Base-by-base conservation (phyloP, 1,140 invertebrate genomes). In the Stegodyphus dumicola region DNA sequence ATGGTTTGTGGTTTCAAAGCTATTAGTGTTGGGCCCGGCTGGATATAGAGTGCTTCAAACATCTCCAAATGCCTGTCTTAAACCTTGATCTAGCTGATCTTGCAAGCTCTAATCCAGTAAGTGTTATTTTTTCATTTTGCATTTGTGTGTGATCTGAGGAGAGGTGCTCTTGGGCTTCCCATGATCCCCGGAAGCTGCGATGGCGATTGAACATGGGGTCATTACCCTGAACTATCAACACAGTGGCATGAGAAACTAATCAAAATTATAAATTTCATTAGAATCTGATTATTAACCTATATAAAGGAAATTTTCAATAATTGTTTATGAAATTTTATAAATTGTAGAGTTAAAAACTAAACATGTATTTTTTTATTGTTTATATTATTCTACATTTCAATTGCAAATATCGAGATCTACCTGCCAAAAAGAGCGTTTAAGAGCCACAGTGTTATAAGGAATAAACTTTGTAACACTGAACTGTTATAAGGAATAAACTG, bases 221-320 rank as follows among this genome's bases (percentile, higher is more conserved):
- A 83, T 83, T 83, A 83, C 70, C 80, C 80, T 64, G 60, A n/a
- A 33, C 60, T 83, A 71, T 83, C 80, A 83, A 83, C 80, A 83
- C 33, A 73, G 7, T 33, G 33, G 33, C 33, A 33, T 33, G 33
- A 33, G 33, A 33, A 7, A 33, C 33, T 3, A 33, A 33, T 33
- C 33, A 33, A 33, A 33, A 33, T 3, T 33, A 33, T 33, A 33
- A 33, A 33, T 33, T 33, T 33, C 33, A 33, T 33, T 33, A 33
- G 33, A 33, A 33, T 33, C 33, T 33, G 33, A 33, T 33, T 33
- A 33, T 33, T 33, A 33, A 33, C 33, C 33, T 33, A 33, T 33
- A 33, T 33, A 33, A 33, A 33, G 33, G 3, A 33, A 33, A 33
- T 1, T 33, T 33, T 33, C 3, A 1, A 3, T 33, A 33, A 33